phyloP scores from a whole-genome alignment of 2,797 vertebrate genomes.

The Hydrophis major region DNA sequence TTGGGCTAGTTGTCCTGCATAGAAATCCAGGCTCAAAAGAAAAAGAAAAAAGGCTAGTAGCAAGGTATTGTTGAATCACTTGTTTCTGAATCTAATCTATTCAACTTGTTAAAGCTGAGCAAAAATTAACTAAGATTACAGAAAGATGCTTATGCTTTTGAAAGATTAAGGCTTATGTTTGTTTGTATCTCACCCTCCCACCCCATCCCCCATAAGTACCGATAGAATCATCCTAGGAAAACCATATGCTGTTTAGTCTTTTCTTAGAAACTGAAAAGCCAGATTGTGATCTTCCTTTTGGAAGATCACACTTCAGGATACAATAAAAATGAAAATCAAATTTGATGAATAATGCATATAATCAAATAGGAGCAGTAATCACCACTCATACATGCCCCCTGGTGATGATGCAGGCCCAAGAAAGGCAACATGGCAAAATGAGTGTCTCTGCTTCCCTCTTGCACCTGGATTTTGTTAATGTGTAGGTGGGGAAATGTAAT shows the following conservation, averaged over 20 bases:
- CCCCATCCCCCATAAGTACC: not conserved
- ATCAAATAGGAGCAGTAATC: constrained; percentile 18
- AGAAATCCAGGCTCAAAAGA: constrained; percentile 15
- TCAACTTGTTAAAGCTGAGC: not conserved
- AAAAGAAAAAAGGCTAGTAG: not conserved
- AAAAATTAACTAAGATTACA: not conserved
- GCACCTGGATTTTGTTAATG: constrained; percentile 22
- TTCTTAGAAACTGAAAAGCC: not conserved
- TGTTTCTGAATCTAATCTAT: not conserved
- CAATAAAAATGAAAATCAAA: constrained; percentile 25
- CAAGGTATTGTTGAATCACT: not conserved
- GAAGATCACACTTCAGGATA: constrained; percentile 4
- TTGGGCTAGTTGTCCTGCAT: not conserved
- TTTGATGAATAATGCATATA: constrained; percentile 24
- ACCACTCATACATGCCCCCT: not conserved
- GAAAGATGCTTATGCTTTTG: not conserved
- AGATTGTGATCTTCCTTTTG: constrained; percentile 14
- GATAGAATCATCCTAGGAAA: not conserved
- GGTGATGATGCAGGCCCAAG: not conserved
- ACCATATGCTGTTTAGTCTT: not conserved
- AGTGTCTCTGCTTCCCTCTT: not conserved
- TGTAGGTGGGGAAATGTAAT: constrained; percentile 1
- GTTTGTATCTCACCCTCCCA: not conserved
- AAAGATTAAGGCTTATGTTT: not conserved
- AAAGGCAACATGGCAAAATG: not conserved